Percentiles rank a stretch among this genome's conserved stretches.
phyloP scores from a whole-genome alignment of 2,888 invertebrate species.

The Ellobium chinense region DNA sequence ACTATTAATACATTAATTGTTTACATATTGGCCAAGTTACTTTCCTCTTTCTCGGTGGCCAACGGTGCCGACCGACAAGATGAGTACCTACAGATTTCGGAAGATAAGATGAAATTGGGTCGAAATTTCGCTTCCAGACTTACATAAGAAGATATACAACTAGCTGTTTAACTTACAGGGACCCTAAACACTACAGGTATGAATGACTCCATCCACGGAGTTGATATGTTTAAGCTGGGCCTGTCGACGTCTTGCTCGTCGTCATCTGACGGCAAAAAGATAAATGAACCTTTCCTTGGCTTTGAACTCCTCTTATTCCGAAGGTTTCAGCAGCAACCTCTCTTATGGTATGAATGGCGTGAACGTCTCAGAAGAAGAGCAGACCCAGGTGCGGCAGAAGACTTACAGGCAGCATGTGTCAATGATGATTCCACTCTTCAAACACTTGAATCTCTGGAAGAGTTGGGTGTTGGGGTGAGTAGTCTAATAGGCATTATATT shows the following conservation, averaged over 20 bases:
- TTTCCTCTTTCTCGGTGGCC: too few relatives aligned
- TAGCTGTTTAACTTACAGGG: too few relatives aligned
- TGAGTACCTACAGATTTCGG: too few relatives aligned
- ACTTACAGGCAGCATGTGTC: constrained; percentile 20
- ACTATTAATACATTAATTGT: too few relatives aligned
- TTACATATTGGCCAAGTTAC: too few relatives aligned
- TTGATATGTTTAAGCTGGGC: constrained; percentile 3
- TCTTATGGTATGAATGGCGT: constrained; percentile 74
- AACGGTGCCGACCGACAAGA: too few relatives aligned
- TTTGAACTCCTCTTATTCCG: constrained; percentile 77
- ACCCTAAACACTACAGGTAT: too few relatives aligned
- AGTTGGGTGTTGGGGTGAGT: constrained; percentile 56
- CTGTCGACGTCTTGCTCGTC: neutral
- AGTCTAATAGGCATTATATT: too few relatives aligned
- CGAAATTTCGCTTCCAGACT: too few relatives aligned
- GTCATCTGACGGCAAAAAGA: neutral
- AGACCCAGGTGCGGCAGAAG: constrained; percentile 46
- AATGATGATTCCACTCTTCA: constrained; percentile 32
- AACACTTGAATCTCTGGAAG: constrained; percentile 41
- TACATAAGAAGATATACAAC: too few relatives aligned
- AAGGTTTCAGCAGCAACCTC: constrained; percentile 71
- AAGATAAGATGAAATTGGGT: too few relatives aligned
- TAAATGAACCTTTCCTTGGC: constrained; percentile 68
- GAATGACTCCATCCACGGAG: constrained; percentile 15
- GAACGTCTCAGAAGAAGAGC: constrained; percentile 57